Base-by-base conservation (phyloP, 1,140 invertebrate species). In the Magallana angulata region DNA sequence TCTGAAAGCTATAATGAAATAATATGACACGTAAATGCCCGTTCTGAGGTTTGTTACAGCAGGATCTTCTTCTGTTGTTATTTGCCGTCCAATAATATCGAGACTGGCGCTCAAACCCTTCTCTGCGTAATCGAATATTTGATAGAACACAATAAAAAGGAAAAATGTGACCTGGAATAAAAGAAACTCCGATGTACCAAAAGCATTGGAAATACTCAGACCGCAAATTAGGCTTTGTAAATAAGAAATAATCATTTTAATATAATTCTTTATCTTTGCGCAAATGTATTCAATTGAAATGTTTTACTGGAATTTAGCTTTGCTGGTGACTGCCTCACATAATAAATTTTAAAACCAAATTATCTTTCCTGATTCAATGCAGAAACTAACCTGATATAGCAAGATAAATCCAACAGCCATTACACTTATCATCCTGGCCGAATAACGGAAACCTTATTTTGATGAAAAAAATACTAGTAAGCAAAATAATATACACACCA, bases 401-500 rank as follows among this genome's bases (percentile, higher is more conserved):
- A 90, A 30, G n/a, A 82, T 30, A 36, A 88, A 82, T 3, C 56
- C 60, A 24, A 88, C 62, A 48, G 84, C 48, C 16, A 84, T 18
- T 16, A 85, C 87, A 11, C 58, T 64, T 7, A 88, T 11, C 71
- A 88, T 83, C 11, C 84, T 57, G 6, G 76, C 60, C 12, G 86
- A 87, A 84, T 87, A 87, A 30, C 86, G 57, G 30, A 87, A 87
- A 84, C 58, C 86, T 87, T 16, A 12, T 48, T 48, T 48, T 48
- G 36, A 48, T 48, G 5, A 48, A 48, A 24, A 24, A 24, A 24
- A 24, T 24, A 24, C 24, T 24, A 24, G 24, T 24, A 24, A 24
- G 24, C 0, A 24, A 24, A 24, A 24, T 24, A 0, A 24, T 24
- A 24, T 24, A 24, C 24, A 24, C 24, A 24, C 24, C 24, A 24